These are phyloP conservation scores for Drosophila cracens DNA, from an alignment of 2,888 invertebrate genomes.

Conservation along the genomic window DNA sequence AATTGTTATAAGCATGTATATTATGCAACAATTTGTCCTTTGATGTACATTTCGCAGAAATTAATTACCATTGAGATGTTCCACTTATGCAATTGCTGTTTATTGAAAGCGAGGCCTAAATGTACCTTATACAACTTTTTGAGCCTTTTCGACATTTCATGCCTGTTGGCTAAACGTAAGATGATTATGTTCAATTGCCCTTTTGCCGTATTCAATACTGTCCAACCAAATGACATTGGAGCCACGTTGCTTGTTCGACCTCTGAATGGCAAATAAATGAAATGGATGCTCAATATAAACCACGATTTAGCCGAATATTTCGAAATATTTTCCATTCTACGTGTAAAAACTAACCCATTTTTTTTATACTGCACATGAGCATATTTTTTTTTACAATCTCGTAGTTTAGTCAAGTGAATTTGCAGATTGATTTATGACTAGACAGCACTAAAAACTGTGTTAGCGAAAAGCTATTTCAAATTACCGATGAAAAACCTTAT, in stretches of 20 bases:
- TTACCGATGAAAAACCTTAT: background rate
- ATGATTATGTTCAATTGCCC: conserved; percentile 70
- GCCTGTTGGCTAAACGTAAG: conserved; percentile 26
- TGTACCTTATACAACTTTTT: conserved; percentile 36
- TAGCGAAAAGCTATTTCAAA: background rate
- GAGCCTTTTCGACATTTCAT: conserved; percentile 35
- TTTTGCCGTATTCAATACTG: conserved; percentile 56
- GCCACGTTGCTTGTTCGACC: conserved; percentile 13
- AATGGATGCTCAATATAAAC: conserved; percentile 14
- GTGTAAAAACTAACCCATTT: background rate
- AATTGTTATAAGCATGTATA: background rate
- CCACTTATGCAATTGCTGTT: background rate
- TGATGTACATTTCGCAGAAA: background rate
- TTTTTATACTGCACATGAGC: background rate
- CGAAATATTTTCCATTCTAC: background rate
- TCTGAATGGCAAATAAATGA: conserved; percentile 13
- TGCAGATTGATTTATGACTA: background rate
- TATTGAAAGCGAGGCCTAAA: background rate
- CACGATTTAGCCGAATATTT: conserved; percentile 9
- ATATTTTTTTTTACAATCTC: conserved; percentile 2
- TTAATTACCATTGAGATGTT: background rate
- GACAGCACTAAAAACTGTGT: background rate
- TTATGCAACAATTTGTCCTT: background rate
- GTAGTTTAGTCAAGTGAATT: conserved; percentile 13
- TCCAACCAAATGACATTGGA: conserved; percentile 38